phyloP scores from a whole-genome alignment of 1,140 invertebrate species.

The Calliphora vicina region DNA sequence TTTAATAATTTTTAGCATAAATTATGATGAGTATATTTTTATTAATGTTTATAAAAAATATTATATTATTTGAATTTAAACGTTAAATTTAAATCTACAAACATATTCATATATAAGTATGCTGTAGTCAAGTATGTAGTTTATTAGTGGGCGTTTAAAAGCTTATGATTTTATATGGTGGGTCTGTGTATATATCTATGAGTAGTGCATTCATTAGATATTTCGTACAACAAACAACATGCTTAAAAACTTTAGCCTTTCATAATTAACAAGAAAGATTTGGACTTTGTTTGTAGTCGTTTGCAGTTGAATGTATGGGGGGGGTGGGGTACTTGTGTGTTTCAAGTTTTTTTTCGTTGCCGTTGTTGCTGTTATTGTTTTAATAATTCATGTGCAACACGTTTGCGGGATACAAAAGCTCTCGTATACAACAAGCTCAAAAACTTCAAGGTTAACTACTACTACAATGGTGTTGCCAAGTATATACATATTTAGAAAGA shows the following conservation, averaged over 20 bases:
- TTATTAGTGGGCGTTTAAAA: neutral
- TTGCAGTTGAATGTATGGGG: too few species aligned
- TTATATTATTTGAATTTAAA: neutral
- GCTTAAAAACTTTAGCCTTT: slow-evolving; percentile 12
- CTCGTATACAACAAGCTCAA: slow-evolving; percentile 11
- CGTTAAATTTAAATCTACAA: neutral
- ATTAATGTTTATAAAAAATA: neutral
- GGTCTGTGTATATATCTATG: neutral
- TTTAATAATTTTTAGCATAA: neutral
- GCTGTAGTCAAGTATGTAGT: neutral
- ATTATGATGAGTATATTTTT: neutral
- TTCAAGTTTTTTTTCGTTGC: neutral
- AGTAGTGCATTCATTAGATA: neutral
- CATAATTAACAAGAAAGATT: slow-evolving; percentile 6
- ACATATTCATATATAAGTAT: neutral
- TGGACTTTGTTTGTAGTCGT: slow-evolving; percentile 20
- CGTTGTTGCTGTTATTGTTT: neutral
- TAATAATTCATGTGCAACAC: neutral
- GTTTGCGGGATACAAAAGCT: neutral
- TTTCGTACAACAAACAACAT: neutral
- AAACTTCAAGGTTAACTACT: slow-evolving; percentile 29
- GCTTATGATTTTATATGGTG: neutral
- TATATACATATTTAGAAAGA: neutral
- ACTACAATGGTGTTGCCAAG: neutral
- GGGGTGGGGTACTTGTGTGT: too few species aligned